Base-by-base conservation (phyloP, 2,113 vertebrate genomes). In the Rhinolophus sinicus region DNA sequence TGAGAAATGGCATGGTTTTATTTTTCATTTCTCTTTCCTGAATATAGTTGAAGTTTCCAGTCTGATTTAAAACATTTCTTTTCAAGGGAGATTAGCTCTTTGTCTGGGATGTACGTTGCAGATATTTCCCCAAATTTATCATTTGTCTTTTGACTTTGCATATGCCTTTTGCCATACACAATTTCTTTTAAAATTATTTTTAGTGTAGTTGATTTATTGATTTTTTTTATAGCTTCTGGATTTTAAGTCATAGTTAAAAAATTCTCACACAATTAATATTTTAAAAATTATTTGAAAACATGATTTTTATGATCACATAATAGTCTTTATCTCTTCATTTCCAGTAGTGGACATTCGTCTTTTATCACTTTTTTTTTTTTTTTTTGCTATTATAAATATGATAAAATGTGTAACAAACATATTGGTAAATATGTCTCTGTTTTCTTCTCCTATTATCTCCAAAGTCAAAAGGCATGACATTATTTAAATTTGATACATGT, bases 61-160 rank as follows among this genome's bases (percentile, higher is more conserved):
- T 24, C 30, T 90, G 44, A 64, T 58, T 80, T 86, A 35, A 80
- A 50, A 6, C 0, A 38, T 72, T 89, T 85, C 5, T 70, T 85
- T 82, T 70, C 40, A 72, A 60, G 2, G 24, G 52, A 90, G 7
- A 21, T 70, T 62, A 58, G 10, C 33, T 58, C 14, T 52, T 65
- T 77, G 26, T 77, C 19, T 65, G 28, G 38, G 26, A 47, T 50
- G 50, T 16, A 52, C 40, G 7, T 21, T 52, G 6, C 33, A 90
- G 33, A 28, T 72, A 21, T 8, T 21, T 35, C 3, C 22, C 15
- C 26, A 14, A 35, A 35, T 73, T 76, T 90, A 38, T 75, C 40
- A 62, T 60, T 85, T 69, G 60, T 56, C 40, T 94, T 83, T 82
- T 83, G 67, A 83, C n/a, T 75, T 86, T 91, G 33, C 38, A 50